Evolutionary conservation across 2,113 vertebrate genomes (phyloP), one percentile per base, ranked within the genome.

Genomic region (Paramormyrops kingsleyae): DNA sequence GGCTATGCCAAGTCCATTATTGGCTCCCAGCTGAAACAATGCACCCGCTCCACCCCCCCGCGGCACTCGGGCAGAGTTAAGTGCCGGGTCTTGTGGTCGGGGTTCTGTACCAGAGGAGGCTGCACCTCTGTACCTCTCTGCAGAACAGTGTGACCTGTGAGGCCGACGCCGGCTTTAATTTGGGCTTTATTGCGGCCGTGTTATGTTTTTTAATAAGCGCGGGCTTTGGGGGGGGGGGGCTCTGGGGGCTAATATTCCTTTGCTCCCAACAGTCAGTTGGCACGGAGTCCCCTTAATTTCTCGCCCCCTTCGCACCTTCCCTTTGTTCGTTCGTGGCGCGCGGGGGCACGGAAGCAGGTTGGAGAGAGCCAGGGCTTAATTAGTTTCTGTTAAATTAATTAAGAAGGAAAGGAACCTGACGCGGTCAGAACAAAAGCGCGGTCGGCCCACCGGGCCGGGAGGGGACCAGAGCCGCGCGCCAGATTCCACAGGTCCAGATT

Each of bases 371-470:
- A 94, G 94, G 94, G 92, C 96, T 96, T 96, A 95, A 96, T 96
- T 95, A 96, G 94, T 95, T 96, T 96, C 93, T 94, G 94, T 94
- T 95, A 95, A 96, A 96, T 95, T 96, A 95, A 96, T 96, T 95
- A 95, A 95, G 92, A 92, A 91, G 93, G 93, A 91, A 93, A 95
- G 95, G 95, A 95, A 95, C 94, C 95, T 95, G 93, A 94, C 93
- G 93, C 94, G 93, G 93, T 89, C 85, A 92, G 94, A 95, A 96
- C 94, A 95, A 95, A 95, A 95, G 94, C 94, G 90, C 91, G 91
- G 92, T 92, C 93, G 93, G 93, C 90, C 94, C 93, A 94, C 95
- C 94, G 92, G 92, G 91, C 83, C 90, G 88, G 77, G 87, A 93
- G 90, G 92, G 92, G 88, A 59, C 90, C 89, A 19, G 80, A 92